A percentile compares a stretch with the other conserved stretches of the same genome.
Evolutionary conservation across 2,888 invertebrate genomes (phyloP).

Genomic region (Elegia similella): DNA sequence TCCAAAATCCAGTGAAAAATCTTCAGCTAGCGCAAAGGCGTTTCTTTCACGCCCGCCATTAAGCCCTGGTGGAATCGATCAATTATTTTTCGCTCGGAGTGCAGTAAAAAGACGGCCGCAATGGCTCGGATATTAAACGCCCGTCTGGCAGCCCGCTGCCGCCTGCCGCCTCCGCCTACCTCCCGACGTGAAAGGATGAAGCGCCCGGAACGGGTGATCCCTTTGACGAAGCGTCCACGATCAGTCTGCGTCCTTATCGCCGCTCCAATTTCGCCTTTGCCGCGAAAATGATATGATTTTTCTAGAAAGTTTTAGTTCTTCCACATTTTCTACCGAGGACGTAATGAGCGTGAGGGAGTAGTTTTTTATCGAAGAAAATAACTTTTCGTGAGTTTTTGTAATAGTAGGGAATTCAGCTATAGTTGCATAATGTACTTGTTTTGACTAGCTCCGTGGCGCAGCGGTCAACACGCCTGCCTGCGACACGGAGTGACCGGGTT

Average conservation of each 20-base stretch:
- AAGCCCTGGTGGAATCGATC: conserved; percentile 66
- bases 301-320: conserved; percentile 16
- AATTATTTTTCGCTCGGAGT: conserved; percentile 72
- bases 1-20: conserved; percentile 6
- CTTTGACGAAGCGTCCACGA: conserved; percentile 63
- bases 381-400: background rate
- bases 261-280: conserved; percentile 46
- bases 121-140: conserved; percentile 72
- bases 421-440: background rate
- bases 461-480: too few relatives aligned
- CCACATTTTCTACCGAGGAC: conserved; percentile 8
- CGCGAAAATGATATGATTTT: conserved; percentile 39
- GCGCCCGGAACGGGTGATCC: conserved; percentile 53
- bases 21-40: conserved; percentile 6
- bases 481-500: too few relatives aligned
- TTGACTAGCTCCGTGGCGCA: too few relatives aligned
- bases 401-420: background rate
- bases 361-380: background rate
- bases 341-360: conserved; percentile 3
- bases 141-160: conserved; percentile 25
- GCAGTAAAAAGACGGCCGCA: conserved; percentile 64
- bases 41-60: conserved; percentile 60
- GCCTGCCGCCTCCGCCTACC: conserved; percentile 27
- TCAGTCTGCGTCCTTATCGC: conserved; percentile 67
- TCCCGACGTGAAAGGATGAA: conserved; percentile 47